Conservation (phyloP, 2,113 vertebrate genomes). For the Donacobius atricapilla region DNA sequence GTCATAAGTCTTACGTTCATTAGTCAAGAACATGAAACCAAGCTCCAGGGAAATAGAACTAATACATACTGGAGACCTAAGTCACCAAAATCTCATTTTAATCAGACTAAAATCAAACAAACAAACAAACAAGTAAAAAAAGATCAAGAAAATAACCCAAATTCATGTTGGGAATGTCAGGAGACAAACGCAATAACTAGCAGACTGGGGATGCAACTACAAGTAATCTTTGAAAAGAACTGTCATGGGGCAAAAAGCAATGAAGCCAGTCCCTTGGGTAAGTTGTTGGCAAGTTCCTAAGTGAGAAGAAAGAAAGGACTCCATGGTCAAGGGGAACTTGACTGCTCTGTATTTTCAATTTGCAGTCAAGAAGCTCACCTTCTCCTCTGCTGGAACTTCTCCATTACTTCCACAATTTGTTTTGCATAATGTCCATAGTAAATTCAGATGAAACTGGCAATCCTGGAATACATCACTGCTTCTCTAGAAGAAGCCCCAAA, state of each 20-base stretch:
- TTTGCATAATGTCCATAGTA: neutral
- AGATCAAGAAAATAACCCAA: neutral
- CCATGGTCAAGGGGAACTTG: neutral
- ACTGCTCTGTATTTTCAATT: neutral
- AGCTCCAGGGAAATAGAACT: neutral
- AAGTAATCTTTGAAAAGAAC: neutral
- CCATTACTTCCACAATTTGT: neutral
- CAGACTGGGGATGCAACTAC: neutral
- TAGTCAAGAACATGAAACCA: neutral
- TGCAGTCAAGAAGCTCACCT: neutral
- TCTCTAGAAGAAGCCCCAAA: neutral
- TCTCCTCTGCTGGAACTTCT: neutral
- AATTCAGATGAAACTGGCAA: neutral
- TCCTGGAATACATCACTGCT: neutral
- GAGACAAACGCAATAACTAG: neutral
- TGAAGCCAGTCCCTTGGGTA: neutral
- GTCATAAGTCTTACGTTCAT: neutral
- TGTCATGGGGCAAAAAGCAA: neutral
- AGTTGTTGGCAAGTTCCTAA: neutral
- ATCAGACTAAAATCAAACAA: neutral
- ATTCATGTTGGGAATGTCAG: neutral
- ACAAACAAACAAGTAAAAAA: neutral
- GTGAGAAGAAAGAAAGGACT: neutral
- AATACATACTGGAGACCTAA: neutral
- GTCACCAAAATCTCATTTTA: neutral